phyloP scores from a whole-genome alignment of 2,888 invertebrate species.

The Sarcophaga caerulescens region DNA sequence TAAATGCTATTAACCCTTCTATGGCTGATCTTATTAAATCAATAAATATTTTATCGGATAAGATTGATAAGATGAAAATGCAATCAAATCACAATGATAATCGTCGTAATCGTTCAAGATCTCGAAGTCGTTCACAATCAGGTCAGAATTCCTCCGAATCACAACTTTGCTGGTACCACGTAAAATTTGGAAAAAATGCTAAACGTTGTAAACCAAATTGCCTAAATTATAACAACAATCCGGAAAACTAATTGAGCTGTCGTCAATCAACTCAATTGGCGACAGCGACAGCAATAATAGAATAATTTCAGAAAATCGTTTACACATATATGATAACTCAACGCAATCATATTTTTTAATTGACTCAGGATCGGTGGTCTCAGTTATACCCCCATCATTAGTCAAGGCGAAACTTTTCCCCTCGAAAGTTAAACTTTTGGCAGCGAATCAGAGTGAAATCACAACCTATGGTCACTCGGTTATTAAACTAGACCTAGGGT shows the following conservation, averaged over 20 bases:
- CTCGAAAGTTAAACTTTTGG: slow-evolving; percentile 57
- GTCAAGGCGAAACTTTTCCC: slow-evolving; percentile 33
- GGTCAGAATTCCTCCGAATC: neutral
- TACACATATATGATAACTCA: slow-evolving; percentile 37
- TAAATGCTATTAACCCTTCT: neutral
- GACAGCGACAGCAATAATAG: too few relatives aligned
- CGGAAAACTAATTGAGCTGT: too few relatives aligned
- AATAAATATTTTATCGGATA: slow-evolving; percentile 7
- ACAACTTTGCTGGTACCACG: slow-evolving; percentile 9
- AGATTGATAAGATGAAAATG: slow-evolving; percentile 15
- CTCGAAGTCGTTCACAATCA: too few relatives aligned
- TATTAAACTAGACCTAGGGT: slow-evolving; percentile 63
- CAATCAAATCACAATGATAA: neutral
- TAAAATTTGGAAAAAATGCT: slow-evolving; percentile 29
- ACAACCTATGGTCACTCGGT: slow-evolving; percentile 51
- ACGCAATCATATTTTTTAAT: slow-evolving; percentile 30
- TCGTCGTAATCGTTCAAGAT: neutral
- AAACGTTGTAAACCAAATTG: slow-evolving; percentile 24
- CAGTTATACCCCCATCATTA: too few relatives aligned
- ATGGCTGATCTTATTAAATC: neutral
- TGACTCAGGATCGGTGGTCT: slow-evolving; percentile 54
- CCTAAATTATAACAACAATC: neutral
- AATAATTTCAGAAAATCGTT: slow-evolving; percentile 16
- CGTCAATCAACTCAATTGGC: too few relatives aligned
- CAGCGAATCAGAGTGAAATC: slow-evolving; percentile 65